Evolutionary conservation across 2,888 invertebrate species (phyloP), one percentile per base, ranked within the genome.

Genomic region (Sesia apiformis): DNA sequence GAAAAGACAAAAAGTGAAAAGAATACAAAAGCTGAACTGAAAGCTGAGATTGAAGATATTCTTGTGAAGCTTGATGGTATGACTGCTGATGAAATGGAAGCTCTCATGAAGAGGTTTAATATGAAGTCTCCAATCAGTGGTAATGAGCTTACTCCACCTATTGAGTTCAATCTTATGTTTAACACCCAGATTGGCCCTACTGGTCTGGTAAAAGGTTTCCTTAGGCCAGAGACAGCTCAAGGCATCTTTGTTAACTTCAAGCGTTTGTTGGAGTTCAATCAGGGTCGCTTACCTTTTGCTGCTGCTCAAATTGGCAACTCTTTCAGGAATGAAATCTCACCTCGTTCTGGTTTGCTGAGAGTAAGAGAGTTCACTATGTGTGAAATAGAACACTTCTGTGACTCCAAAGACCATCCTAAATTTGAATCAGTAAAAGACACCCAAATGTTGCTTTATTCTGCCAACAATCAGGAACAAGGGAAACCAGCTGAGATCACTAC

Each of bases 181-280:
- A 96, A 94, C 55, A 99, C 98, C 0, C 96, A 96, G 78, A 99
- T 99, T 73, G 99, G 99, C 38, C 99, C 99, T 3, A 95, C 98
- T 58, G 99, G 99, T 0, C 87, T 96, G 55, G 92, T 98, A 2
- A 98, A 98, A 89, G 98, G 97, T 89, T 99, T 95, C 76, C 90
- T 99, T 38, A 93, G 99, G 57, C 99, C 99, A 38, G 99, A 99
- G 90, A 99, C 99, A 7, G 99, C 99, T 0, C 99, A 99, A 82
- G 99, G 99, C 39, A 99, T 99, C 65, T 99, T 99, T 87, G 99
- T 99, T 0, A 99, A 99, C 84, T 99, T 99, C 80, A 99, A 99
- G 81, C 92, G 99, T 7, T 91, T 99, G 39, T 82, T 99, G 55
- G 98, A 98, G 81, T 99, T 99, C 80, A 99, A 99, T 81, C 97